Evolutionary conservation across 2,888 invertebrate genomes (phyloP).

Genomic region (Zhuqinia jingwanae): DNA sequence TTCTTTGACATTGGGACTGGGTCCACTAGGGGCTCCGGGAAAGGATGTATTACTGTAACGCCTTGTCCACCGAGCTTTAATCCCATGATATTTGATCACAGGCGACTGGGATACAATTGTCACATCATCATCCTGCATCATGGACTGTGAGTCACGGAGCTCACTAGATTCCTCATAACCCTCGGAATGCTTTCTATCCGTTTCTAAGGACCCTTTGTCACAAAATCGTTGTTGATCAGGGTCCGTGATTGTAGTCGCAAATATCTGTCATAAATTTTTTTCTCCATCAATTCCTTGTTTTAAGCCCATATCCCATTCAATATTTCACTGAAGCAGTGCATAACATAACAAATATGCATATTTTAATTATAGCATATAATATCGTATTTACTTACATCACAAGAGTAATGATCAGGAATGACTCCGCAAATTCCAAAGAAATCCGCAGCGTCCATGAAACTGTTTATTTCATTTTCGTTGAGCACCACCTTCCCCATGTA

Average conservation of each 20-base stretch:
- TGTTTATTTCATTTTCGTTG: conserved; percentile 73
- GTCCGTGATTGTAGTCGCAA: conserved; percentile 3
- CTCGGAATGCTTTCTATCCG: neutral
- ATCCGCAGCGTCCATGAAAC: conserved; percentile 77
- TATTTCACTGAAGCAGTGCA: too few relatives aligned
- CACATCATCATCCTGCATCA: neutral
- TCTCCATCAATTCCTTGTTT: neutral
- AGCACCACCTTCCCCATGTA: conserved; percentile 77
- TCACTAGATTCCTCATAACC: conserved; percentile 22
- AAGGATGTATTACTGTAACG: conserved; percentile 62
- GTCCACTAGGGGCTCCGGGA: conserved; percentile 32
- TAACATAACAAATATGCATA: too few relatives aligned
- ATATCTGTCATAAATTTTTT: conserved; percentile 21
- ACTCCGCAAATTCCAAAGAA: conserved; percentile 76
- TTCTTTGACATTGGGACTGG: conserved; percentile 20
- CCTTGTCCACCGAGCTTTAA: conserved; percentile 56
- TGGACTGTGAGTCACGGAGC: neutral
- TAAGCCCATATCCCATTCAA: too few relatives aligned
- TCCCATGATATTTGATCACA: conserved; percentile 61
- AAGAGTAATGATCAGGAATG: conserved; percentile 48
- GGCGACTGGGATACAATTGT: conserved; percentile 19
- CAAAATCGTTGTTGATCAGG: neutral
- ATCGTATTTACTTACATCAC: conserved; percentile 56
- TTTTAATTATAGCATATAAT: too few relatives aligned
- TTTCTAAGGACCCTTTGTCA: conserved; percentile 16